Evolutionary conservation across 2,797 vertebrate genomes (phyloP).

Genomic region (Megaceryle alcyon): DNA sequence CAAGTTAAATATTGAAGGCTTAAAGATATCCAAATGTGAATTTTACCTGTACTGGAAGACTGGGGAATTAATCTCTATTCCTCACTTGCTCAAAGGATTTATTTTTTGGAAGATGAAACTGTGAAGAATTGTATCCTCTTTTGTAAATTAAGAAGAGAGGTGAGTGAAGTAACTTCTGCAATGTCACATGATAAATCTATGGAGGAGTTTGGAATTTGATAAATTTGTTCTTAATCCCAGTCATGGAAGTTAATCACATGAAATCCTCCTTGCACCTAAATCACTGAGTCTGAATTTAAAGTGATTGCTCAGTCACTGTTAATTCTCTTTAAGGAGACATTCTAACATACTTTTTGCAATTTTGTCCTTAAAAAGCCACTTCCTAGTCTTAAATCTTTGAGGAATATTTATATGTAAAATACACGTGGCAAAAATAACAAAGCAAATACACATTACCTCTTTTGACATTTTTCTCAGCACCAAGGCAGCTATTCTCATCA

Average conservation of each 20-base stretch:
- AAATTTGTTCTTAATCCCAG: neutral
- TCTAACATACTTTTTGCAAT: neutral
- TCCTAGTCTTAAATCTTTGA: neutral
- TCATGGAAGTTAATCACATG: neutral
- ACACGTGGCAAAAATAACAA: neutral
- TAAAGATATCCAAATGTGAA: neutral
- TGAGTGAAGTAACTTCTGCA: neutral
- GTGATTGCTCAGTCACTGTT: neutral
- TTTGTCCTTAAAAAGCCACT: neutral
- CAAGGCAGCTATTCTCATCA: neutral
- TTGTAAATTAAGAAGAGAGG: neutral
- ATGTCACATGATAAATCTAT: neutral
- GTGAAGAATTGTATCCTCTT: neutral
- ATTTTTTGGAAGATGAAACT: neutral
- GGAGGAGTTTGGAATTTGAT: neutral
- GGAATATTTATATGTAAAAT: neutral
- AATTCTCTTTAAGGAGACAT: neutral
- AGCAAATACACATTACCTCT: fast-evolving
- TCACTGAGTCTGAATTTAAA: neutral
- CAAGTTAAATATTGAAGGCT: neutral
- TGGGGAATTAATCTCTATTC: neutral
- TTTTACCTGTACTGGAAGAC: neutral
- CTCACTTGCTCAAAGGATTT: neutral
- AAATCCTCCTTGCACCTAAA: neutral
- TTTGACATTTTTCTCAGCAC: neutral